A percentile compares a stretch with the other conserved stretches of the same genome.
Conservation (phyloP, 2,797 vertebrate genomes). For the Phyllotis vaccarum region DNA sequence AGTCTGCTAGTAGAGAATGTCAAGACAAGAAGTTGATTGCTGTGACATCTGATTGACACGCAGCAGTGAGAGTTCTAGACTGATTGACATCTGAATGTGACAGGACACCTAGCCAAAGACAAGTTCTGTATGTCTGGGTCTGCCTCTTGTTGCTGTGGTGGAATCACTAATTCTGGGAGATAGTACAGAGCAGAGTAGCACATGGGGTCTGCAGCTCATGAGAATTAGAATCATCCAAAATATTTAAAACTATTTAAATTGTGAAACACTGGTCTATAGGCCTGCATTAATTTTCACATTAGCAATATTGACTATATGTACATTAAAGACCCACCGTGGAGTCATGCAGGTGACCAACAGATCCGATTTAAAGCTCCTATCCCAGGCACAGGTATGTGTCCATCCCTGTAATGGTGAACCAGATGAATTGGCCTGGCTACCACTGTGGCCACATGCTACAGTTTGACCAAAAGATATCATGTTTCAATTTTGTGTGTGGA, state of each 20-base stretch:
- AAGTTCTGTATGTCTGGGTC: slow-evolving; percentile 78
- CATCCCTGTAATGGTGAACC: slow-evolving; percentile 84
- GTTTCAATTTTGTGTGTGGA: slow-evolving; percentile 87
- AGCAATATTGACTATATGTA: slow-evolving; percentile 88
- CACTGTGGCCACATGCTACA: slow-evolving; percentile 86
- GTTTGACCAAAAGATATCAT: slow-evolving; percentile 85
- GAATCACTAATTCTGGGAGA: slow-evolving; percentile 73
- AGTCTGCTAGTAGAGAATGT: slow-evolving; percentile 80
- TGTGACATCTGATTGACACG: slow-evolving; percentile 62
- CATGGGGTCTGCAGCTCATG: slow-evolving; percentile 83
- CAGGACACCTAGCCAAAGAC: slow-evolving; percentile 72
- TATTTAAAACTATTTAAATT: slow-evolving; percentile 86
- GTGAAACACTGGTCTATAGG: slow-evolving; percentile 87
- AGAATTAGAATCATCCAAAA: slow-evolving; percentile 82
- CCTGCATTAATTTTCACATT: slow-evolving; percentile 86
- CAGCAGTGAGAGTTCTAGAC: slow-evolving; percentile 79
- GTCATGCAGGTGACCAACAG: slow-evolving; percentile 79
- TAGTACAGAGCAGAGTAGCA: slow-evolving; percentile 83
- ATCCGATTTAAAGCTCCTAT: slow-evolving; percentile 79
- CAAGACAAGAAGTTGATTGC: slow-evolving; percentile 68
- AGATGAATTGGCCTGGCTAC: slow-evolving; percentile 88
- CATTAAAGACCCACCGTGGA: slow-evolving; percentile 74
- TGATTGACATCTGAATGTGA: slow-evolving; percentile 71
- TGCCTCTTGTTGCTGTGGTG: slow-evolving; percentile 76
- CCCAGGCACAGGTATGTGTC: slow-evolving; percentile 81